Base-by-base conservation (phyloP, 2,797 vertebrate genomes). In the Sebastes trivittatus region DNA sequence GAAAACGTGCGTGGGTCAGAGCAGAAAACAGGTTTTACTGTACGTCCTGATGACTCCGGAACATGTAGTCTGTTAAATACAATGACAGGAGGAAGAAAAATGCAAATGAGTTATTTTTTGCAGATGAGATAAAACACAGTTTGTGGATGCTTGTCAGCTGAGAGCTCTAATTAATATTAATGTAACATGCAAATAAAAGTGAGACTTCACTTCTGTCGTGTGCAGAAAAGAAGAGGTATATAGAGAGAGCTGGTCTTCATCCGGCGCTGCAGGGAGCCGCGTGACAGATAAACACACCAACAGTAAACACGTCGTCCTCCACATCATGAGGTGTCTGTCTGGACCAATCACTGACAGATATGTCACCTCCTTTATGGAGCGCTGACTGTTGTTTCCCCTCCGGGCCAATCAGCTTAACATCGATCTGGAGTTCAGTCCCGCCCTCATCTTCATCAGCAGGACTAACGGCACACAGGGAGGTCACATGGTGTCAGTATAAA, bases 81-180 rank as follows among this genome's bases (percentile, higher is more conserved):
- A 22, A 8, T 30, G 75, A 80, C 79, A 61, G 59, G 13, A 55
- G 46, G 23, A 81, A 62, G 22, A 32, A 72, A 74, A 61, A 89
- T 90, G 88, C 78, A 84, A 85, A 90, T 87, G 25, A 84, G 69
- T 25, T 78, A 16, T 75, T 65, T 52, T 72, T 72, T 38, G 60
- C 79, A 73, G 75, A 75, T 34, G 75, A 86, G 87, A 83, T 86
- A 56, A 83, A 85, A 80, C 36, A 77, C 46, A 6, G 80, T 67
- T 22, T 5, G 78, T 80, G 82, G 73, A 59, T 38, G 81, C 81
- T 77, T 78, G 85, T 90, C 89, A 87, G 67, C 76, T 64, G 77
- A 67, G 67, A 25, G 73, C 79, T 71, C 78, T 86, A 78, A 90
- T 92, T 88, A 90, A 91, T 89, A 89, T 91, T 88, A 86, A 91